A percentile compares a stretch with the other conserved stretches of the same genome.
phyloP scores from a whole-genome alignment of 1,140 invertebrate genomes.

The Aplysia californica region DNA sequence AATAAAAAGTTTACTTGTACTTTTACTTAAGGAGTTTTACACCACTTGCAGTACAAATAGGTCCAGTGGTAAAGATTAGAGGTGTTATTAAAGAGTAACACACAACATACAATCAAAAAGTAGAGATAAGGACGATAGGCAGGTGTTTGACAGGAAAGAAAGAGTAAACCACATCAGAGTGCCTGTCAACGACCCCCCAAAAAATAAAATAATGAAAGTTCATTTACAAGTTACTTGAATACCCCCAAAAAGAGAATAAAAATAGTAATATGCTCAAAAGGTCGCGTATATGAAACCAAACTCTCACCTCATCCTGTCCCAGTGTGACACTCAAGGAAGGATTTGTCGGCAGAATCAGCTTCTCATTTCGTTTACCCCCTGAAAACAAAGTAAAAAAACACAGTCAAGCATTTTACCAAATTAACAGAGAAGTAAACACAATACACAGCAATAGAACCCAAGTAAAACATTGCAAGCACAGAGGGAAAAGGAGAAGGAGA shows the following conservation, averaged over 20 bases:
- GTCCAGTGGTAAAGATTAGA: too few species aligned
- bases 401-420: background rate
- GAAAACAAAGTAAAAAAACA: constrained; percentile 54
- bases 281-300: background rate
- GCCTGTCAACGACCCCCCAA: background rate
- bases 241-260: too few species aligned
- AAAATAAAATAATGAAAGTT: background rate
- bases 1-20: too few species aligned
- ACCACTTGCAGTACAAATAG: too few species aligned
- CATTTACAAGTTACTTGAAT: background rate
- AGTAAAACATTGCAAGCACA: too few species aligned
- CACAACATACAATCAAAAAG: too few species aligned
- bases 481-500: too few species aligned
- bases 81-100: too few species aligned
- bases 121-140: too few species aligned
- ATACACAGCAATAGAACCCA: too few species aligned
- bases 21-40: too few species aligned
- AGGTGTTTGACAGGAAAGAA: background rate
- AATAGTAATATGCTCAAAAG: background rate
- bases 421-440: too few species aligned
- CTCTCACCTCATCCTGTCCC: constrained; percentile 79
- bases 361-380: constrained; percentile 97
- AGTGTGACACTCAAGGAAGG: constrained; percentile 96
- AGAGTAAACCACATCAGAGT: background rate
- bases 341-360: constrained; percentile 94